phyloP scores from a whole-genome alignment of 2,888 invertebrate genomes.

The Nebria salina region DNA sequence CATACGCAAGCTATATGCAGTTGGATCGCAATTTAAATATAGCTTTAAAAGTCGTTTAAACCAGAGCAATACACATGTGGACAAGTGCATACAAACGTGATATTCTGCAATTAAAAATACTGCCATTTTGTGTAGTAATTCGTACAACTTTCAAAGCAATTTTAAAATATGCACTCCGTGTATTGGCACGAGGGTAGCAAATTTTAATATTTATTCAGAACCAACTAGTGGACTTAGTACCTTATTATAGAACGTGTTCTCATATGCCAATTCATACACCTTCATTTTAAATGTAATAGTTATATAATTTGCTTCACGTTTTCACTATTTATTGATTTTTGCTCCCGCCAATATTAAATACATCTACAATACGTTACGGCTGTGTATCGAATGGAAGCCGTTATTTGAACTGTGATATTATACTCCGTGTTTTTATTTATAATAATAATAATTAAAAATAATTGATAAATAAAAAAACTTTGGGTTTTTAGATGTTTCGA shows the following conservation, averaged over 20 bases:
- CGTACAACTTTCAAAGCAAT: not conserved
- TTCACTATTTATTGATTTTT: not conserved
- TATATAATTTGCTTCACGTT: not conserved
- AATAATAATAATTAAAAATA: conserved; percentile 21
- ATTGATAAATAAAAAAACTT: not conserved
- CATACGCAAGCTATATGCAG: too few species aligned
- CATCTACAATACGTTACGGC: conserved; percentile 22
- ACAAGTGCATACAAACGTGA: too few species aligned
- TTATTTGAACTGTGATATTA: conserved; percentile 46
- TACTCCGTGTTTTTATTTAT: conserved; percentile 40
- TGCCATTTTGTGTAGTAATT: too few species aligned
- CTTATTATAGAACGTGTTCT: not conserved
- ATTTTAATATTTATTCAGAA: not conserved
- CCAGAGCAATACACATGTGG: too few species aligned
- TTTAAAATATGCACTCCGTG: not conserved
- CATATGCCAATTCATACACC: not conserved
- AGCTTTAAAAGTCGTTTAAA: too few species aligned
- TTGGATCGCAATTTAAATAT: too few species aligned
- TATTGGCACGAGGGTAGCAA: not conserved
- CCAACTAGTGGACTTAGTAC: not conserved
- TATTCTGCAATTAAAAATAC: too few species aligned
- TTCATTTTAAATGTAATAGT: not conserved
- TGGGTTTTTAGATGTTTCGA: conserved; percentile 41
- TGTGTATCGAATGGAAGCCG: conserved; percentile 22
- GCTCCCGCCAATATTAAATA: not conserved